Conservation (phyloP, 2,888 invertebrate species). For the Epirrhoe alternata region DNA sequence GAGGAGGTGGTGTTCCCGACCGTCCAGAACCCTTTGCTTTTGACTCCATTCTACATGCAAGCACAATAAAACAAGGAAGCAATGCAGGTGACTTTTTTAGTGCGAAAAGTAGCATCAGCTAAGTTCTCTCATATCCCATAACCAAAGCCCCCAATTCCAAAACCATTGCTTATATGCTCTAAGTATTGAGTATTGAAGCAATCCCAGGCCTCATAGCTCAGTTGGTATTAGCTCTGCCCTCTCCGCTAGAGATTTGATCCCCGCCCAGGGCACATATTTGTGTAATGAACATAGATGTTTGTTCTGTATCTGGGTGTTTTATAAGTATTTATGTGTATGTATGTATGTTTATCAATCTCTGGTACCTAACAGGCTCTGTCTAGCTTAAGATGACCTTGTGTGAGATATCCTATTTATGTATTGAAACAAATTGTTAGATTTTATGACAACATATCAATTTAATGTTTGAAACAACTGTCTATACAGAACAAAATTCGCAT, state of each 20-base stretch:
- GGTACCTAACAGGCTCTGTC: no score
- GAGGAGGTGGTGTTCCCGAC: constrained; percentile 28
- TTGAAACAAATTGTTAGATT: no score
- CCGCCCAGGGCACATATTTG: no score
- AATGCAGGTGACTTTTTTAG: constrained; percentile 10
- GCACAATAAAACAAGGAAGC: constrained; percentile 14
- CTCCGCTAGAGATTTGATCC: no score
- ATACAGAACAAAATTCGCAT: constrained; percentile 22
- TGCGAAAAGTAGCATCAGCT: constrained; percentile 7
- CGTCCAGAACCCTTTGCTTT: constrained; percentile 27
- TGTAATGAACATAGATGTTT: no score
- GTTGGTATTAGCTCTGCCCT: no score
- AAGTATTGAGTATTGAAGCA: constrained; percentile 25
- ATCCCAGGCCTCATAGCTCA: constrained; percentile 6
- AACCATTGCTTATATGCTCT: constrained; percentile 19
- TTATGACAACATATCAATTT: no score
- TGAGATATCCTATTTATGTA: no score
- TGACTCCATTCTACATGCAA: constrained; percentile 23
- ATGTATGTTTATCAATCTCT: no score
- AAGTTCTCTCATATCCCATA: constrained; percentile 10
- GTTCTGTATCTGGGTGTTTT: background rate
- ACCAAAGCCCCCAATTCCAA: constrained; percentile 19
- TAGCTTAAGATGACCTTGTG: no score
- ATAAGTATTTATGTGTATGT: background rate
- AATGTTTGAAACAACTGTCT: no score